Evolutionary conservation across 2,888 invertebrate species (phyloP), one percentile per base, ranked within the genome.

Genomic region (Idaea straminata): DNA sequence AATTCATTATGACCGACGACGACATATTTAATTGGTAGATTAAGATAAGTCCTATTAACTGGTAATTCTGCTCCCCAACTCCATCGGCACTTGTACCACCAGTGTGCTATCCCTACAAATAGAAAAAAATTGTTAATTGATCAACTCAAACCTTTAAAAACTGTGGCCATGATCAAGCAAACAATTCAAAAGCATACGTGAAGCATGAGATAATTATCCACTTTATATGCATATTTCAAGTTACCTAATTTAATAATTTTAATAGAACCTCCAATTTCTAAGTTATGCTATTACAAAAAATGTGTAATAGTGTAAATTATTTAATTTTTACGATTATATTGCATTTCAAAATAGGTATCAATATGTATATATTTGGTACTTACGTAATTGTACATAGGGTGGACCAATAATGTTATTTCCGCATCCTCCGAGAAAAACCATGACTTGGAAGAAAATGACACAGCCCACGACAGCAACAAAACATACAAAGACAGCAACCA

Each of bases 21-120:
- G 0, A 87, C 89, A 64, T 78, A 74, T 5, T 77, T 62, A 2
- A 91, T 72, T 0, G 91, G 91, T 6, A 87, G 71, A 0, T 77
- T 67, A 15, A 87, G 77, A 68, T 80, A 83, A 0, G 75, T 75
- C 59, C 80, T 72, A 4, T 64, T 69, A 72, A 87, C 86, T 0
- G 83, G 71, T 0, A 80, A 79, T 82, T 86, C 78, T 15, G 92
- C 89, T 71, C 89, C 88, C 91, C 91, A 92, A 65, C 88, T 86
- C 16, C 68, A 83, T 4, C 91, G 87, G 3, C 89, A 86, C 67
- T 91, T 79, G 80, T 87, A 92, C 92, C 92, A 92, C 35, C 79
- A 66, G 71, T 83, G 85, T 63, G 84, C 82, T 71, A 91, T 68
- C 87, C 84, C 91, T 91, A 83, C 47, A 10, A 13, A 47, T 2